These are phyloP conservation scores for Microcebus tavaratra DNA, from an alignment of 2,113 vertebrate genomes.

Conservation along the genomic window DNA sequence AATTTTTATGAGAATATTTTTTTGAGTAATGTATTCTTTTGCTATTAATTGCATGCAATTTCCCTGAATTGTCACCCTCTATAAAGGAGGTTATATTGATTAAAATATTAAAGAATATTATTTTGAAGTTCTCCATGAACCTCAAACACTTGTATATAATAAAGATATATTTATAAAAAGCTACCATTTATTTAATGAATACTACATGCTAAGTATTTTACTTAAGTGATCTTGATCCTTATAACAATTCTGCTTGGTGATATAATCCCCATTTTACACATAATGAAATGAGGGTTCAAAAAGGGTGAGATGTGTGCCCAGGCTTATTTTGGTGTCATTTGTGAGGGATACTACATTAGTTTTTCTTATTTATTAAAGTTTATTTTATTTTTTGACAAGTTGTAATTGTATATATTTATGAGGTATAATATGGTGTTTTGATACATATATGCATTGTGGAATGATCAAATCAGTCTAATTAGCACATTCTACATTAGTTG, in stretches of 20 bases:
- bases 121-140: background rate
- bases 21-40: background rate
- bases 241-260: background rate
- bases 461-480: background rate
- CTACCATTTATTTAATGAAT: background rate
- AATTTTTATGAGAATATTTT: conserved; percentile 49
- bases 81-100: background rate
- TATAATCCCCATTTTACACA: background rate
- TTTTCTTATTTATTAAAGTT: background rate
- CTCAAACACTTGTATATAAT: background rate
- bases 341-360: background rate
- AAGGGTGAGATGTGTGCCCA: background rate
- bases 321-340: background rate
- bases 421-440: background rate
- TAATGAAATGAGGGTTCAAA: background rate
- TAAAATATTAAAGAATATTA: background rate
- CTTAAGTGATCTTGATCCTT: background rate
- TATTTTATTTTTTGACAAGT: background rate
- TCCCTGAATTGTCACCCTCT: background rate
- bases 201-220: background rate
- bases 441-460: background rate
- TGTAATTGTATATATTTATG: background rate
- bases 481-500: background rate
- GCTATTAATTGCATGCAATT: background rate
- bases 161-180: conserved; percentile 10